Evolutionary conservation across 2,113 vertebrate species (phyloP).

Genomic region (Paratilapia polleni): DNA sequence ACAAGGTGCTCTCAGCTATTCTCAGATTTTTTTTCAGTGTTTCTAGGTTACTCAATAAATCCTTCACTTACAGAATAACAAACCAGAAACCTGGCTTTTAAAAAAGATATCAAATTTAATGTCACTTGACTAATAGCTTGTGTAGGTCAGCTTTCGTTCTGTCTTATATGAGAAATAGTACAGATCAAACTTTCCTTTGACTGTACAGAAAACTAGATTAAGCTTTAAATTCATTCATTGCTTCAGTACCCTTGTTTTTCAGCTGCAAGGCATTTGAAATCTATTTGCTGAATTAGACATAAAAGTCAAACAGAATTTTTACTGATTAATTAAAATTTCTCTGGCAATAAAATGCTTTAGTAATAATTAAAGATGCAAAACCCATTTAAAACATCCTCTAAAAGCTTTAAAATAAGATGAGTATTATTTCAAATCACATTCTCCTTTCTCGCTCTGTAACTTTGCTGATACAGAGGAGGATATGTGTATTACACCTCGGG

Average conservation of each 20-base stretch:
- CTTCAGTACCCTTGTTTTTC: background rate
- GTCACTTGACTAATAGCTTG: background rate
- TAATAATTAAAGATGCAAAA: slow-evolving; percentile 48
- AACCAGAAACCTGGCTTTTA: background rate
- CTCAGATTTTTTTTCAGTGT: background rate
- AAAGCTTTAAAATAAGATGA: slow-evolving; percentile 37
- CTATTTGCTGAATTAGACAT: slow-evolving; percentile 52
- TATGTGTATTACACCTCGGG: slow-evolving; percentile 21
- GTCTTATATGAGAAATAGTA: background rate
- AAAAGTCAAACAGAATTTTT: slow-evolving; percentile 34
- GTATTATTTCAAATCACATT: slow-evolving; percentile 33
- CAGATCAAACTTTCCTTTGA: slow-evolving; percentile 15
- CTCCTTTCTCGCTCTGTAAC: background rate
- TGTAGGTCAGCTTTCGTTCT: background rate
- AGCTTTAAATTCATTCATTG: slow-evolving; percentile 20
- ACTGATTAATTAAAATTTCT: slow-evolving; percentile 45
- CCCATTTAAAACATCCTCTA: slow-evolving; percentile 20
- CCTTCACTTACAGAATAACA: background rate
- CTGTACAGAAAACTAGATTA: background rate
- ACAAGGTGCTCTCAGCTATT: slow-evolving; percentile 16
- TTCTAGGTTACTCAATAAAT: slow-evolving; percentile 13
- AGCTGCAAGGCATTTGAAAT: slow-evolving; percentile 24
- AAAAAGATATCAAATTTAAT: background rate
- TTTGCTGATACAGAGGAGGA: slow-evolving; percentile 29
- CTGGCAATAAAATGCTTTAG: slow-evolving; percentile 41